Evolutionary conservation across 2,113 vertebrate genomes (phyloP), one percentile per base, ranked within the genome.

Genomic region (Abramis brama): DNA sequence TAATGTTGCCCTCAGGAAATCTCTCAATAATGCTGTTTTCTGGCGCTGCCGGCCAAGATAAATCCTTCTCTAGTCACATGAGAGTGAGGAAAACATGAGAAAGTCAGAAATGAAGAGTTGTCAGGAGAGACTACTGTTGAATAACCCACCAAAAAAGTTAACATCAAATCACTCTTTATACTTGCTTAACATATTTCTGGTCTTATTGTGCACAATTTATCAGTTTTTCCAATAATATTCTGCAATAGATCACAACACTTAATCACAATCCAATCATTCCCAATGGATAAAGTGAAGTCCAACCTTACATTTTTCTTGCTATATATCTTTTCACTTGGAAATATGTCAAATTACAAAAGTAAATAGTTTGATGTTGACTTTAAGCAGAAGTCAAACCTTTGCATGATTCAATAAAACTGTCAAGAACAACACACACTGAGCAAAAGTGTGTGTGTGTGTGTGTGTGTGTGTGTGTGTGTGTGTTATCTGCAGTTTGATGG

Each of bases 401-500:
- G 9, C 50, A 57, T 77, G 75, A 77, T 33, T 30, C 7, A 12
- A 74, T 21, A 39, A 52, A 62, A 27, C 17, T 39, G 5, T 45
- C 77, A 78, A 55, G 39, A 47, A 57, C 27, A 9, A 82, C 25
- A 47, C 1, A 73, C n/a, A 15, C 27, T 59, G n/a, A 33, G 33
- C 33, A 33, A 33, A 33, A 33, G 27, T 2, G 43, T 45, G 9
- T 0, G 45, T 11, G 45, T 21, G 10, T 11, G 45, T 45, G 45
- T 10, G 45, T 11, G 45, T 45, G 45, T 47, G 45, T 47, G 45
- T 47, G 45, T 12, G 45, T 47, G 45, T 47, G 45, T 47, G 47
- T 50, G 25, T 86, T 85, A 85, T 88, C 85, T 88, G 19, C 50
- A 75, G 30, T 59, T 66, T 81, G 82, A 85, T 12, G 47, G 84